These are phyloP conservation scores for Leptothorax acervorum DNA, from an alignment of 2,888 invertebrate genomes.

Conservation along the genomic window DNA sequence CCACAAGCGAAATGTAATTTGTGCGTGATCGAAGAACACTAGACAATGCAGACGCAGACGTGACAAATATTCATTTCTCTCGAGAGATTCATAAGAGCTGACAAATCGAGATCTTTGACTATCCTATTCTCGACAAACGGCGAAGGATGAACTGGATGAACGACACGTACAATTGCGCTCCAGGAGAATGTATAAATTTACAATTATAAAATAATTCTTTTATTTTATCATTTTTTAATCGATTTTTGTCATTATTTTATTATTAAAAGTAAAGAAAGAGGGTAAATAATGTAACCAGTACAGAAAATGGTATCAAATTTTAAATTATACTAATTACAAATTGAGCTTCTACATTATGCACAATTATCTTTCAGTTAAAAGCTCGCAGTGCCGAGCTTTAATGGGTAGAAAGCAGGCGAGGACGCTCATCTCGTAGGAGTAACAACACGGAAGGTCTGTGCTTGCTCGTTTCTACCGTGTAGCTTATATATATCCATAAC, in stretches of 20 bases:
- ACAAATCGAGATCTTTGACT: not conserved
- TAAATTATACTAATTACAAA: constrained; percentile 15
- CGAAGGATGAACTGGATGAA: not conserved
- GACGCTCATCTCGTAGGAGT: constrained; percentile 25
- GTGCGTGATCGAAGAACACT: not conserved
- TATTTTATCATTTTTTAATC: not conserved
- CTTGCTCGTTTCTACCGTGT: constrained; percentile 52
- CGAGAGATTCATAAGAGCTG: not conserved
- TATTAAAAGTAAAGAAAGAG: not conserved
- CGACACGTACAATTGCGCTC: not conserved
- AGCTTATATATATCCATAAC: constrained; percentile 80
- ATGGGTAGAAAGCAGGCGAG: constrained; percentile 19
- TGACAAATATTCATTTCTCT: not conserved
- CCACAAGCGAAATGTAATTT: constrained; percentile 14
- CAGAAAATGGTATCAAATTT: not conserved
- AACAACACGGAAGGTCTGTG: constrained; percentile 39
- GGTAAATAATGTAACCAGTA: not conserved
- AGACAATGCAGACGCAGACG: not conserved
- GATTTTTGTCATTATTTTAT: not conserved
- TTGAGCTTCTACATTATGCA: not conserved
- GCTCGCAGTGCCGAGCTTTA: constrained; percentile 18
- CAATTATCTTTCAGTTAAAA: constrained; percentile 44
- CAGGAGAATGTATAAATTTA: not conserved
- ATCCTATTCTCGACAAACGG: too few relatives aligned
- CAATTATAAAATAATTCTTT: not conserved